Conservation (phyloP, 2,113 vertebrate species). For the Strigops habroptila region DNA sequence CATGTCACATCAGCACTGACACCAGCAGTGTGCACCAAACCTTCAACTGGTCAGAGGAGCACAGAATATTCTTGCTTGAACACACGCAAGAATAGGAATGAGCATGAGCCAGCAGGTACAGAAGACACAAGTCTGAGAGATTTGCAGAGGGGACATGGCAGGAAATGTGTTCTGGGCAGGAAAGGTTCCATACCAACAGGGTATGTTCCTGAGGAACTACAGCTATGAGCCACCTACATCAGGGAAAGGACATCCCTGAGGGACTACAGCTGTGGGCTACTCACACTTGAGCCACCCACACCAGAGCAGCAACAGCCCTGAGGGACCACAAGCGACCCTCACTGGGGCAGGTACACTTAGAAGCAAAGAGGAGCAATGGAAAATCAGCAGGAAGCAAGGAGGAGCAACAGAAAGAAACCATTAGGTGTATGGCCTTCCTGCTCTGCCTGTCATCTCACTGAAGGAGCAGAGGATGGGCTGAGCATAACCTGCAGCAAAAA, state of each 20-base stretch:
- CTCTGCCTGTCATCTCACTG: background rate
- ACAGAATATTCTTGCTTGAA: background rate
- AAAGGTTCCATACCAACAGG: background rate
- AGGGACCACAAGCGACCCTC: background rate
- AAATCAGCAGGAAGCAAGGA: background rate
- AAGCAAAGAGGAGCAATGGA: background rate
- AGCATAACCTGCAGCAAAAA: background rate
- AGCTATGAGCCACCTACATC: background rate
- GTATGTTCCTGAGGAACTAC: background rate
- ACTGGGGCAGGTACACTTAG: background rate
- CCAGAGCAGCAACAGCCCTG: background rate
- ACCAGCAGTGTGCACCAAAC: fast-evolving
- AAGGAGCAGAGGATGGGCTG: background rate
- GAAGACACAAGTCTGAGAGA: background rate
- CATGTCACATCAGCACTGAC: fast-evolving
- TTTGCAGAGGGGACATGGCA: background rate
- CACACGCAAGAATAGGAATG: background rate
- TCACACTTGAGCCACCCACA: background rate
- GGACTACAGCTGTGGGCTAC: background rate
- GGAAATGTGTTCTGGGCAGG: background rate
- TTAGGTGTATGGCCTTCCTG: background rate
- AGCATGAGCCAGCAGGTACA: background rate
- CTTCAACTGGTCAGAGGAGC: background rate
- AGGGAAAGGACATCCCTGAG: too few species aligned
- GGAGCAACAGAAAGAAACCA: background rate